Evolutionary conservation across 37 sponge, comb jelly and placozoan species (phyloP), one percentile per base, ranked within the genome.

Genomic region (Oscarella lobularis): DNA sequence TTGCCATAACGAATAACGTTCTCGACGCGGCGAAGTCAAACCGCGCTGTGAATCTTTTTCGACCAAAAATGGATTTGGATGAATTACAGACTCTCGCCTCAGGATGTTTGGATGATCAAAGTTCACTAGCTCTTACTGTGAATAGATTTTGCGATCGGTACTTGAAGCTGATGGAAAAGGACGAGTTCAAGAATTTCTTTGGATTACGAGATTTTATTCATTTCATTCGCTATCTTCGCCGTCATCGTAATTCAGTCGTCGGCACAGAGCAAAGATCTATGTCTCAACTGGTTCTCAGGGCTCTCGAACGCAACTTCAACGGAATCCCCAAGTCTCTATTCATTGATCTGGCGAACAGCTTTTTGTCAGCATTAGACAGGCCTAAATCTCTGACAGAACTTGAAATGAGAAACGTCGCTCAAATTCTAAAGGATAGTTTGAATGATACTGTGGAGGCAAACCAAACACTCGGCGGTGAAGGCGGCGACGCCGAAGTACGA

Each of bases 21-120:
- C 76, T 94, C 35, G 95, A 94, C 83, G 95, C 95, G 55, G 90
- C 95, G 29, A 94, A 94, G 72, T 88, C 87, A 37, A 94, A 94
- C 74, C 72, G 95, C 74, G 95, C 95, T 6, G 79, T 89, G 34
- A 86, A 85, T 69, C 85, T 94, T 35, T 94, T 87, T 54, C 79
- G 95, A 33, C 81, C 95, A 0, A 76, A 83, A 5, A 65, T 77
- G 5, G 55, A 85, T 20, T 75, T 37, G 32, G 85, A 82, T n/a
- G 89, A 89, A 14, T 75, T 89, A 9, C 34, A 74, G 36, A 82
- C 87, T 0, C 67, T 89, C 20, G 90, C 87, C 33, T 75, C 76
- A 35, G 90, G 83, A 0, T 89, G 90, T 40, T 38, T 89, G 31
- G 85, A 88, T 37, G 67, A 83, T 40, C 76, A 77, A 54, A 80